Percentiles rank a stretch among this genome's conserved stretches.
Conservation (phyloP, 2,888 invertebrate species). For the Lampropteryx suffumata region DNA sequence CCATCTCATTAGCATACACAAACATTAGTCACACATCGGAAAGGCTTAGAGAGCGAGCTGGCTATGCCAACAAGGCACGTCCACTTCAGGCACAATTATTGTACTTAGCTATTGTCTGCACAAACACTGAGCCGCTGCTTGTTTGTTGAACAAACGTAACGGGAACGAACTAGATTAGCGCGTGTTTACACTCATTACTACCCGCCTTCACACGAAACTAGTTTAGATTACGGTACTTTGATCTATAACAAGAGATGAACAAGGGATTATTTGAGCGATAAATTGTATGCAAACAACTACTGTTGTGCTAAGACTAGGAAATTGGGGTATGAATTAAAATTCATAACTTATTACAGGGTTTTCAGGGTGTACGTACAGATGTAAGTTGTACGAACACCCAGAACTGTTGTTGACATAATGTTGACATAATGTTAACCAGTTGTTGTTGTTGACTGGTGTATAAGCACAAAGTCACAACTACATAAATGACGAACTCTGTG, state of each 20-base stretch:
- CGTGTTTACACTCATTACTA: slow-evolving; percentile 62
- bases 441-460: too few species aligned
- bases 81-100: slow-evolving; percentile 76
- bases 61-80: slow-evolving; percentile 66
- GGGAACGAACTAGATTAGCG: slow-evolving; percentile 72
- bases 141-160: slow-evolving; percentile 75
- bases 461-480: too few species aligned
- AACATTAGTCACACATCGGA: slow-evolving; percentile 76
- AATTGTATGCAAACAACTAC: background rate
- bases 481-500: too few species aligned
- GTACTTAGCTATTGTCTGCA: slow-evolving; percentile 76
- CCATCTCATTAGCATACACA: slow-evolving; percentile 78
- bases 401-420: too few species aligned
- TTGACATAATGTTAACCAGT: too few species aligned
- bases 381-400: too few species aligned
- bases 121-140: slow-evolving; percentile 54
- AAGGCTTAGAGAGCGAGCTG: slow-evolving; percentile 70
- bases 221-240: slow-evolving; percentile 35
- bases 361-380: too few species aligned
- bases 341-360: too few species aligned
- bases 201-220: slow-evolving; percentile 28
- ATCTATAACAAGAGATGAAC: slow-evolving; percentile 5
- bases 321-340: too few species aligned
- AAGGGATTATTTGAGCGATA: background rate
- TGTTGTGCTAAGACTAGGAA: too few species aligned